These are phyloP conservation scores for Galbula dea DNA, from an alignment of 2,113 vertebrate species.

Conservation along the genomic window DNA sequence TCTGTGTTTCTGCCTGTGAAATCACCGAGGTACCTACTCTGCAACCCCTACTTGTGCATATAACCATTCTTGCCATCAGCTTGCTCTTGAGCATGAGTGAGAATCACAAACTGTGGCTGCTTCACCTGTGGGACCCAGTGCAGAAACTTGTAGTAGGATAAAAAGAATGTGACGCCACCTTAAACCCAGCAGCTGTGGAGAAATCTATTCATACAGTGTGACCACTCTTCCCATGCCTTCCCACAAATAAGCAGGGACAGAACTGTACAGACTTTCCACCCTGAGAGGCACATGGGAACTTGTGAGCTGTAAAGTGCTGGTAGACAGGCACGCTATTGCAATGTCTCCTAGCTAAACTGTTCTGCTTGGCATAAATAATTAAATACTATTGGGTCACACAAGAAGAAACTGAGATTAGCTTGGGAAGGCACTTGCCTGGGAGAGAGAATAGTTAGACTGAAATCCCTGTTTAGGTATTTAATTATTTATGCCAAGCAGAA, in stretches of 20 bases:
- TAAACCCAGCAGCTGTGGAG: not conserved
- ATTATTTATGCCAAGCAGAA: not conserved
- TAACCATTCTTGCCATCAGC: not conserved
- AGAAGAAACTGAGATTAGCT: not conserved
- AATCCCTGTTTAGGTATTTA: not conserved
- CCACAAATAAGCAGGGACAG: not conserved
- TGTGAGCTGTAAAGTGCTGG: not conserved
- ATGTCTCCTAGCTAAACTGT: not conserved
- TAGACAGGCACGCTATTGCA: not conserved
- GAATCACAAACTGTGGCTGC: not conserved
- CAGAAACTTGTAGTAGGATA: not conserved
- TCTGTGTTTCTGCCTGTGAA: not conserved
- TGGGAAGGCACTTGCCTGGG: not conserved
- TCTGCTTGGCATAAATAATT: conserved; percentile 31
- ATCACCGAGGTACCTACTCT: accelerated
- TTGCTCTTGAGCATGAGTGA: not conserved
- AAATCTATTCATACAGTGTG: not conserved
- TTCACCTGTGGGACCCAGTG: not conserved
- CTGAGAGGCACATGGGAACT: not conserved
- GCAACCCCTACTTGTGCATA: accelerated
- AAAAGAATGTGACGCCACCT: not conserved
- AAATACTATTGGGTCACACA: not conserved
- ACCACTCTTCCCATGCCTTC: not conserved
- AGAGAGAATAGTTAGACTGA: not conserved
- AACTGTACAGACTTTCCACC: not conserved